A percentile compares a stretch with the other conserved stretches of the same genome.
phyloP scores from a whole-genome alignment of 30 jellyfish, hydroid and myxozoan species.

The Nemopilema nomurai region DNA sequence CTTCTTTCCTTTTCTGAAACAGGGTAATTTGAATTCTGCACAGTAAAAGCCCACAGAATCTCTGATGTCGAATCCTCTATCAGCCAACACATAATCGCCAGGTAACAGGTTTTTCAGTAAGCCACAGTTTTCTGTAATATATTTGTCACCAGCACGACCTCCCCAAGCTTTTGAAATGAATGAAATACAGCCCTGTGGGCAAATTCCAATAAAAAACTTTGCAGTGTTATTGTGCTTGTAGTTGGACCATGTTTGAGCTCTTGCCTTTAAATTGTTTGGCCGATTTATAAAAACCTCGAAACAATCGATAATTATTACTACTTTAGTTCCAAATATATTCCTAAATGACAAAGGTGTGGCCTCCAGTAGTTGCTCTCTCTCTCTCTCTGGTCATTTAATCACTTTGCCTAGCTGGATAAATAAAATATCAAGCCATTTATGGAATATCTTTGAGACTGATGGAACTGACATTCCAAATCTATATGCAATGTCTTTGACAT shows the following conservation, averaged over 20 bases:
- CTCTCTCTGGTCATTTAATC: conserved; percentile 28
- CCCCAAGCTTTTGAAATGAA: conserved; percentile 47
- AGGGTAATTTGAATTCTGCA: no score
- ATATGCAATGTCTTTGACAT: conserved; percentile 20
- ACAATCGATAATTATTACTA: conserved; percentile 12
- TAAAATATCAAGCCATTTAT: neutral
- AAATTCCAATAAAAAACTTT: conserved; percentile 19
- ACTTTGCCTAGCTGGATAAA: neutral
- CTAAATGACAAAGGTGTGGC: conserved; percentile 2
- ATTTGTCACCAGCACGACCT: conserved; percentile 36
- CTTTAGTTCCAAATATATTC: conserved; percentile 6
- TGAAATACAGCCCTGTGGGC: conserved; percentile 41
- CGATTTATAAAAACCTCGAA: conserved; percentile 21
- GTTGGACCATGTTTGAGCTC: conserved; percentile 23
- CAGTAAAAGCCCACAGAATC: no score
- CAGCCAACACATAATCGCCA: conserved; percentile 15
- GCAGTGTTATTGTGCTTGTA: conserved; percentile 10
- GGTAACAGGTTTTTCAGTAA: conserved; percentile 12
- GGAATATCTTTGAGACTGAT: conserved; percentile 20
- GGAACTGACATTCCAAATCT: conserved; percentile 25
- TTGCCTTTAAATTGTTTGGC: conserved; percentile 12
- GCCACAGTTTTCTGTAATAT: conserved; percentile 22
- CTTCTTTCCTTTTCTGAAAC: no score
- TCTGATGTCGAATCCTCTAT: no score
- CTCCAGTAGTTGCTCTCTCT: conserved; percentile 14